phyloP scores from a whole-genome alignment of 2,888 invertebrate species.

The Prosopocoilus inquinatus region DNA sequence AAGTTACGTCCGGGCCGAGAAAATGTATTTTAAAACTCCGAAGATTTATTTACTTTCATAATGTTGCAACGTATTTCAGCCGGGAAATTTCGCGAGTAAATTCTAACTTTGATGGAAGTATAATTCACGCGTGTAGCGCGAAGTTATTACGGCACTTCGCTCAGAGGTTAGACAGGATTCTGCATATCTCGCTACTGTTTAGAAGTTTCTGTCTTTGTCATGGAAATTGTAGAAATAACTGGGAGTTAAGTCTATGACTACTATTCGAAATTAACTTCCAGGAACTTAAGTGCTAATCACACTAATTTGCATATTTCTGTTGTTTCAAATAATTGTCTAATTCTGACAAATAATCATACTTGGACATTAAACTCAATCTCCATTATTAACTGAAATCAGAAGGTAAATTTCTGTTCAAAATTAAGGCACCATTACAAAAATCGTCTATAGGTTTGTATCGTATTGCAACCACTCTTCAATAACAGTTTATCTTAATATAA shows the following conservation, averaged over 20 bases:
- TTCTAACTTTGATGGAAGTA: slow-evolving; percentile 37
- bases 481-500: too few relatives aligned
- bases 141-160: slow-evolving; percentile 31
- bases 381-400: too few relatives aligned
- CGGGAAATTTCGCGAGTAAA: slow-evolving; percentile 32
- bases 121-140: slow-evolving; percentile 36
- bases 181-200: slow-evolving; percentile 27
- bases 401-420: too few relatives aligned
- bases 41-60: slow-evolving; percentile 23
- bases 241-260: slow-evolving; percentile 1
- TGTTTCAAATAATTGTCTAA: too few relatives aligned
- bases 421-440: too few relatives aligned
- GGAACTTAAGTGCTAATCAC: slow-evolving; percentile 13
- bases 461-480: too few relatives aligned
- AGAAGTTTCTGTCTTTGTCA: slow-evolving; percentile 23
- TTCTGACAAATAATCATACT: too few relatives aligned
- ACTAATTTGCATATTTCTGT: slow-evolving; percentile 17
- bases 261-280: too few relatives aligned
- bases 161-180: slow-evolving; percentile 27
- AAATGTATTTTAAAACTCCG: slow-evolving; percentile 25
- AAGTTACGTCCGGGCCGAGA: slow-evolving; percentile 16
- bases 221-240: slow-evolving; percentile 27
- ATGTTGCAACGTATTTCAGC: slow-evolving; percentile 28
- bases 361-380: too few relatives aligned
- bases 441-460: too few relatives aligned